These are phyloP conservation scores for Raja brachyura DNA, from an alignment of 2,113 vertebrate genomes.

Conservation along the genomic window DNA sequence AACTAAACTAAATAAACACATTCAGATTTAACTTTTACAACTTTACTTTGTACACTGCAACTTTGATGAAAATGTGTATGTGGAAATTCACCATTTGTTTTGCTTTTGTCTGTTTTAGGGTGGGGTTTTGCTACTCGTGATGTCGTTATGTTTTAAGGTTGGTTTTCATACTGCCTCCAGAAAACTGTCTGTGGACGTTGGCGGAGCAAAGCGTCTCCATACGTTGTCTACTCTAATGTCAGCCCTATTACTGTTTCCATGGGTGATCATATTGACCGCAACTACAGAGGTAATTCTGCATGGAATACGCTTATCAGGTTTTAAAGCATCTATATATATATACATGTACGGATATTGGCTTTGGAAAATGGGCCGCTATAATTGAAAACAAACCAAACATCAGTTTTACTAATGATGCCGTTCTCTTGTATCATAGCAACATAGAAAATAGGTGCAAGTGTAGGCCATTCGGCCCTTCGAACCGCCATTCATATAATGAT, in stretches of 20 bases:
- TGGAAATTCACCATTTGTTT: background rate
- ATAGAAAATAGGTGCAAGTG: too few species aligned
- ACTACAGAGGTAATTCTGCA: constrained; percentile 79
- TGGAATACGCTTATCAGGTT: background rate
- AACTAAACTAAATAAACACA: background rate
- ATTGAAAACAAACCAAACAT: background rate
- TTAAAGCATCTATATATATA: background rate
- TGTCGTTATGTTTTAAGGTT: constrained; percentile 82
- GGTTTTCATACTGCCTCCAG: constrained; percentile 84
- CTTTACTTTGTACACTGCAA: background rate
- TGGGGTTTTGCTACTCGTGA: constrained; percentile 84
- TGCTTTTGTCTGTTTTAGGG: constrained; percentile 59
- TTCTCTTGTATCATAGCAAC: background rate
- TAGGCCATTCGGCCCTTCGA: too few species aligned
- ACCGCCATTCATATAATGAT: too few species aligned
- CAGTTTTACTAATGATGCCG: background rate
- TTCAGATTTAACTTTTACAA: background rate
- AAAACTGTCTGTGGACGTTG: constrained; percentile 85
- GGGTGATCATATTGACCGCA: constrained; percentile 82
- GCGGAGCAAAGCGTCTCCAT: constrained; percentile 87
- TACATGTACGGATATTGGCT: background rate
- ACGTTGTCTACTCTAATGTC: constrained; percentile 86
- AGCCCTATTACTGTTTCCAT: constrained; percentile 75
- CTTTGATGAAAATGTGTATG: background rate
- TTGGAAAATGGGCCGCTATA: background rate